Percentiles rank a stretch among this genome's conserved stretches.
phyloP scores from a whole-genome alignment of 1,140 invertebrate species.

The Mizuhopecten yessoensis region DNA sequence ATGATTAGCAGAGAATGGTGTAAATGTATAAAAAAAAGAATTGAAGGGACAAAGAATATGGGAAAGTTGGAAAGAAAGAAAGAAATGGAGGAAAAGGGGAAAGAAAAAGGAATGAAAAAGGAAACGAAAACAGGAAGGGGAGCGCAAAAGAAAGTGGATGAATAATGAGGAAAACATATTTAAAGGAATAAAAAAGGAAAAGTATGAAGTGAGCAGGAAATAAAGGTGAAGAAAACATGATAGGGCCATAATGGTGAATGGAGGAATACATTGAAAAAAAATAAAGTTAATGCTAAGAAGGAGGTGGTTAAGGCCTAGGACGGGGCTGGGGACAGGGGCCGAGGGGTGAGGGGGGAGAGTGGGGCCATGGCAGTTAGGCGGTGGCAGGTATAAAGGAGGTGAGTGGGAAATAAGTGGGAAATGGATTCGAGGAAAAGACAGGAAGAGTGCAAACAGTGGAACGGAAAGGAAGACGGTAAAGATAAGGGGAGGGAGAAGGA shows the following conservation, averaged over 20 bases:
- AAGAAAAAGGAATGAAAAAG: neutral
- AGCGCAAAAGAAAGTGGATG: no score
- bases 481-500: no score
- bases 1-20: no score
- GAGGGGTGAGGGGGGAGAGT: neutral
- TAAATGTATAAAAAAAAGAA: no score
- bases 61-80: no score
- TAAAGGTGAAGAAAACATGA: neutral
- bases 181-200: no score
- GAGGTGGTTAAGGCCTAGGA: neutral
- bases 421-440: neutral
- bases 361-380: no score
- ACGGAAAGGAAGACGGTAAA: no score
- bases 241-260: neutral
- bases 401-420: neutral
- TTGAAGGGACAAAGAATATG: no score
- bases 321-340: neutral
- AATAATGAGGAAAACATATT: no score
- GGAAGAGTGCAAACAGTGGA: neutral
- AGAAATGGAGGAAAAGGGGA: neutral
- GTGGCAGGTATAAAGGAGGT: no score
- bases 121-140: no score
- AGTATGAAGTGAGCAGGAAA: neutral
- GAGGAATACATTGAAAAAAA: neutral
- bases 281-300: neutral